Conservation (phyloP, 2,797 vertebrate species). For the Sebastolobus altivelis region DNA sequence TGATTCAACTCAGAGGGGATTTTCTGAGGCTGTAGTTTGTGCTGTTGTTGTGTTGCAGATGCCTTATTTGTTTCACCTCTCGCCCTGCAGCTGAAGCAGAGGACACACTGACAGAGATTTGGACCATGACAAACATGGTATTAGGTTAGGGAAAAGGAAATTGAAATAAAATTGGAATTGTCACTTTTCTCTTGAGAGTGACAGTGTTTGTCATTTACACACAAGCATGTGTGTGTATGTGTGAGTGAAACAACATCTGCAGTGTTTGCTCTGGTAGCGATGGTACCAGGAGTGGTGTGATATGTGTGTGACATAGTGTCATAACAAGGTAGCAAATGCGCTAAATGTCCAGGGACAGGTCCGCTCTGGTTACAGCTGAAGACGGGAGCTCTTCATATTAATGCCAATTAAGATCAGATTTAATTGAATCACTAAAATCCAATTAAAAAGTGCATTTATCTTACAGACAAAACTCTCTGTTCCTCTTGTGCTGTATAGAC, state of each 20-base stretch:
- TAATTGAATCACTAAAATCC: slow-evolving; percentile 3
- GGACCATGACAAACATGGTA: slow-evolving; percentile 16
- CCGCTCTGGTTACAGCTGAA: slow-evolving; percentile 48
- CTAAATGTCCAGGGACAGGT: slow-evolving; percentile 50
- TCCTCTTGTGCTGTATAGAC: background rate
- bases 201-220: slow-evolving; percentile 12
- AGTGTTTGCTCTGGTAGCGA: slow-evolving; percentile 20
- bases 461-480: background rate
- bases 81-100: background rate
- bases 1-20: slow-evolving; percentile 62
- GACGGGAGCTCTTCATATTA: slow-evolving; percentile 49
- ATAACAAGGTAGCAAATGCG: slow-evolving; percentile 50
- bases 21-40: slow-evolving; percentile 41
- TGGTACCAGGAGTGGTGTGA: slow-evolving; percentile 32
- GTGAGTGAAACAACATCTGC: slow-evolving; percentile 28
- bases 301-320: slow-evolving; percentile 33
- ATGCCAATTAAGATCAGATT: slow-evolving; percentile 20
- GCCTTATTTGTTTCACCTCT: slow-evolving; percentile 22
- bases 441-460: slow-evolving; percentile 8
- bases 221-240: background rate
- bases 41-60: slow-evolving; percentile 36
- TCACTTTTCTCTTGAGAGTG: slow-evolving; percentile 8
- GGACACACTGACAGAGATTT: slow-evolving; percentile 3
- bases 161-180: slow-evolving; percentile 8
- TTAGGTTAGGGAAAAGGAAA: slow-evolving; percentile 13